Evolutionary conservation across 1,140 invertebrate species (phyloP).

Genomic region (Mercenaria mercenaria): DNA sequence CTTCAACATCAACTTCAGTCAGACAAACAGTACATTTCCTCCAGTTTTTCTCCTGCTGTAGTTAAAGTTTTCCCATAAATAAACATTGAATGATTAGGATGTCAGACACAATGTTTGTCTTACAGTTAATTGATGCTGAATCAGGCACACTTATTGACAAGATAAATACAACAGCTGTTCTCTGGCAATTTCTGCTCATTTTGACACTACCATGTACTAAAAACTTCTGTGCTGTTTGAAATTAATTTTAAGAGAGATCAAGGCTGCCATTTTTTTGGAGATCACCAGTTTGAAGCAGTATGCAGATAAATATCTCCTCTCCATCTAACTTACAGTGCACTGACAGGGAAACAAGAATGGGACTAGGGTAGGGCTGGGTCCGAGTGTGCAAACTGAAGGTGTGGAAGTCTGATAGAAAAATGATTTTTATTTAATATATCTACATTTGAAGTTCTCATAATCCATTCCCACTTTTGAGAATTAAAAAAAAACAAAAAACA

Average conservation of each 20-base stretch:
- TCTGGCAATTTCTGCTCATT: background rate
- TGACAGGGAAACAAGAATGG: too few species aligned
- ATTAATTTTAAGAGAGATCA: background rate
- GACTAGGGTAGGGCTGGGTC: too few species aligned
- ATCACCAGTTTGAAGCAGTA: too few species aligned
- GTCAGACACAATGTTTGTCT: slow-evolving; percentile 20
- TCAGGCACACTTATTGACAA: background rate
- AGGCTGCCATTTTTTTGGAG: too few species aligned
- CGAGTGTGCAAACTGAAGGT: too few species aligned
- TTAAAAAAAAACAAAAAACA: too few species aligned
- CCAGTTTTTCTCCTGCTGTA: background rate
- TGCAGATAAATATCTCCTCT: too few species aligned
- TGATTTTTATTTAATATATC: too few species aligned
- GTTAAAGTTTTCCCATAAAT: slow-evolving; percentile 16
- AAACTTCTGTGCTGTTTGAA: background rate
- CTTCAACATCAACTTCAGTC: background rate
- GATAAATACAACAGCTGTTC: slow-evolving; percentile 26
- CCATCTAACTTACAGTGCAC: too few species aligned
- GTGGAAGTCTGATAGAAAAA: too few species aligned
- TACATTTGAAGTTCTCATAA: too few species aligned
- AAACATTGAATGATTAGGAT: background rate
- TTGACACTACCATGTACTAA: background rate
- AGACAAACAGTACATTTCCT: background rate
- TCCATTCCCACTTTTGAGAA: too few species aligned
- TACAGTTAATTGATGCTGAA: slow-evolving; percentile 16